Conservation (phyloP, 2,888 invertebrate genomes). For the Agrenia bidenticulata region DNA sequence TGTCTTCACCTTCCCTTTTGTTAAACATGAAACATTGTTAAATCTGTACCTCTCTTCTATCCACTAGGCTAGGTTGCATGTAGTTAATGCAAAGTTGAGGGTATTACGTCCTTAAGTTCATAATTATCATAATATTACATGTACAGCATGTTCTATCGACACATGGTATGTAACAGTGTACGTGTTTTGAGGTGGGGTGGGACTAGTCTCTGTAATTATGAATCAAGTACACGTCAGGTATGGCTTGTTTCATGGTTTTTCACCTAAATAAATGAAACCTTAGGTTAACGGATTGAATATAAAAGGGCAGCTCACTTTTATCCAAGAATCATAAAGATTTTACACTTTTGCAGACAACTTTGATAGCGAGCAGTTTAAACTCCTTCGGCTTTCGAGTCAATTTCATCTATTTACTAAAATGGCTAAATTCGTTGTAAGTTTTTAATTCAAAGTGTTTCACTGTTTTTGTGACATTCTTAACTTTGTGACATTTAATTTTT, state of each 20-base stretch:
- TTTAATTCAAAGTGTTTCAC: background rate
- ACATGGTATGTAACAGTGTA: too few species aligned
- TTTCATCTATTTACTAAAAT: conserved; percentile 33
- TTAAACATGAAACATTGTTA: conserved; percentile 1
- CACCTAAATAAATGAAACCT: background rate
- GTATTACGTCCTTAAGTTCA: background rate
- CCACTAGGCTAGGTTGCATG: background rate
- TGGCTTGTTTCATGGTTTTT: conserved; percentile 8
- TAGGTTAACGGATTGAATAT: conserved; percentile 21
- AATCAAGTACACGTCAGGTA: background rate
- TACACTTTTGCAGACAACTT: conserved; percentile 19
- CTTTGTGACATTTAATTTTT: conserved; percentile 16
- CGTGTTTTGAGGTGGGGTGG: background rate
- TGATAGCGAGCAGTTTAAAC: conserved; percentile 3
- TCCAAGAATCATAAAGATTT: conserved; percentile 29
- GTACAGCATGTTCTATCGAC: background rate
- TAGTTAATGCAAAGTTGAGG: background rate
- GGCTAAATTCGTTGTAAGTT: conserved; percentile 50
- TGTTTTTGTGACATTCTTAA: conserved; percentile 10
- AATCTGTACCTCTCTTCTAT: background rate
- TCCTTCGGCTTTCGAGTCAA: conserved; percentile 25
- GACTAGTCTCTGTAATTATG: background rate
- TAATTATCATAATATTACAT: background rate
- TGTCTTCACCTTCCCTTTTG: background rate
- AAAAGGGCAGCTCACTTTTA: conserved; percentile 15